Evolutionary conservation across 1,140 invertebrate genomes (phyloP), one percentile per base, ranked within the genome.

Genomic region (Subanguina moxae): DNA sequence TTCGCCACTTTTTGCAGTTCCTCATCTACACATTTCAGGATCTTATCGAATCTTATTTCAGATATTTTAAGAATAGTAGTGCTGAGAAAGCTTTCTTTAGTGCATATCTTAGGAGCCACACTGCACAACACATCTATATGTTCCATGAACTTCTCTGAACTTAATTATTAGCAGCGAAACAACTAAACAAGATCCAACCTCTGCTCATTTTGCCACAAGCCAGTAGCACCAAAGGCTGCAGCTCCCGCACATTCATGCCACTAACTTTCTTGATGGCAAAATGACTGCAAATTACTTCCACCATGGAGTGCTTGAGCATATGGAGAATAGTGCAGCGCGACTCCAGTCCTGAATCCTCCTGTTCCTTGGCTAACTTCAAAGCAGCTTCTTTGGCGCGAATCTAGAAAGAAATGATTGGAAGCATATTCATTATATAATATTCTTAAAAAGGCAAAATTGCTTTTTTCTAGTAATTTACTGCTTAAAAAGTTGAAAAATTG

Each of bases 211-310:
- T 21, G 17, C 38, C 58, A 43, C 58, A 61, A 21, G 58, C 3
- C 19, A 61, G 8, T 1, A 25, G 3, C 28, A 61, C 58, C 28
- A 21, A 5, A 3, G 3, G 1, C n/a, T 21, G 27, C n/a, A 61
- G 8, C n/a, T 21, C 1, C 1, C 8, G 5, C 13, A 61, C n/a
- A 61, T 43, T 61, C 58, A 61, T 61, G 8, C 19, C n/a, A 28
- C 38, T 30, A 1, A 61, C 58, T 61, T 61, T 61, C 8, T 28
- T 43, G 19, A 21, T 3, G 5, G 5, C n/a, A 43, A 32, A 61
- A 43, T 61, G 58, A 13, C 58, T 43, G 58, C 58, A 61, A 25
- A 61, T 61, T 8, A 61, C 58, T n/a, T 61, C 58, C 1, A 61
- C 58, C 58, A 61, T 61, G 3, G 58, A 61, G 3, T 61, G 27